Conservation (phyloP, 2,888 invertebrate species). For the Diplolepis rosae region DNA sequence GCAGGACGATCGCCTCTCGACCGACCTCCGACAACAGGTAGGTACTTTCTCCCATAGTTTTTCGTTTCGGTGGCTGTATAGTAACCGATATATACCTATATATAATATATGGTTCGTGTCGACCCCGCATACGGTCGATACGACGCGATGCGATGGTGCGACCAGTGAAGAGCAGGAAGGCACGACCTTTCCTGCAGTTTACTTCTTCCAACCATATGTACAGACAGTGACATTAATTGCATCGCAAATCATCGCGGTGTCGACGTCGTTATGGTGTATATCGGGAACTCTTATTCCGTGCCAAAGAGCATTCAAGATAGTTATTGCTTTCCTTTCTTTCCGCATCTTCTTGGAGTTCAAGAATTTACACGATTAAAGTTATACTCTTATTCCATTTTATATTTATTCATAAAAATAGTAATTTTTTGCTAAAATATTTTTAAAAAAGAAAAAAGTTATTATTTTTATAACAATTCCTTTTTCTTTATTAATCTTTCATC, state of each 20-base stretch:
- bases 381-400: too few relatives aligned
- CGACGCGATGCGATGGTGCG: constrained; percentile 5
- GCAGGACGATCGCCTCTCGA: constrained; percentile 33
- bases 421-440: too few relatives aligned
- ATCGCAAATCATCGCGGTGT: constrained; percentile 29
- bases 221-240: constrained; percentile 28
- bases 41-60: constrained; percentile 59
- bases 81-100: constrained; percentile 23
- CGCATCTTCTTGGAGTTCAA: constrained; percentile 16
- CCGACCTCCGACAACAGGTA: constrained; percentile 53
- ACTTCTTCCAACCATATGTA: constrained; percentile 20
- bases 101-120: constrained; percentile 28
- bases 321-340: constrained; percentile 31
- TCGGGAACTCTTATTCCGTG: constrained; percentile 28
- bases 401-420: too few relatives aligned
- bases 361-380: constrained; percentile 19
- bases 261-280: constrained; percentile 19
- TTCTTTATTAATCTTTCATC: too few relatives aligned
- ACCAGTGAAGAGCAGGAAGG: constrained; percentile 29
- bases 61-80: constrained; percentile 47
- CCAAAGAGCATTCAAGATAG: constrained; percentile 19
- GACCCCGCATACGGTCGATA: constrained; percentile 24
- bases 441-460: too few relatives aligned
- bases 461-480: too few relatives aligned
- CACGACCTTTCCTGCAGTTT: constrained; percentile 28